Conservation (phyloP, 2,888 invertebrate species). For the Nomada lathburiana region DNA sequence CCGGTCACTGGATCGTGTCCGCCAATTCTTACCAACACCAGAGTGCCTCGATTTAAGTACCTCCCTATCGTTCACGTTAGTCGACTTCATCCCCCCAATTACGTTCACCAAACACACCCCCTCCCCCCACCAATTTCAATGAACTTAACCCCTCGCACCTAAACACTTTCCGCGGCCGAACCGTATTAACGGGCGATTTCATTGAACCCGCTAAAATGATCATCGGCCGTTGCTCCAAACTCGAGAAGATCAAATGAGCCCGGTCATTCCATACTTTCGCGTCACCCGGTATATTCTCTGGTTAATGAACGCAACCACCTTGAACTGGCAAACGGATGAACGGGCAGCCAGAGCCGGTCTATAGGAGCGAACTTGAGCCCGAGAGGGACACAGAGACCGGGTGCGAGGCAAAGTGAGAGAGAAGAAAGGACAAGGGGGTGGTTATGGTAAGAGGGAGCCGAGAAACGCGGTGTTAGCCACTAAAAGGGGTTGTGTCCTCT, state of each 20-base stretch:
- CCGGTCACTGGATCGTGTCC: too few species aligned
- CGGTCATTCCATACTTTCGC: too few species aligned
- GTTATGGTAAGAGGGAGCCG: conserved; percentile 52
- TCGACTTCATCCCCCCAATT: too few species aligned
- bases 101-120: too few species aligned
- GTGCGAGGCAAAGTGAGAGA: conserved; percentile 16
- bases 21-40: too few species aligned
- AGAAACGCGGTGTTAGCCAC: conserved; percentile 72
- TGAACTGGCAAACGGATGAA: conserved; percentile 83
- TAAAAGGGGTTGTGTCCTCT: conserved; percentile 80
- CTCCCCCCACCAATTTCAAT: too few species aligned
- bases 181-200: background rate
- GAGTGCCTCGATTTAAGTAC: too few species aligned
- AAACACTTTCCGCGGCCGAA: background rate
- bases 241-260: background rate
- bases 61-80: too few species aligned
- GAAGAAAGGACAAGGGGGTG: conserved; percentile 41
- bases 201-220: background rate
- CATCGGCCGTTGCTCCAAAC: background rate
- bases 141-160: background rate
- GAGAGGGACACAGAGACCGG: background rate
- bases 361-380: conserved; percentile 52
- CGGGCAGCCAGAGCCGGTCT: conserved; percentile 74
- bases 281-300: conserved; percentile 62
- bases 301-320: conserved; percentile 83